phyloP scores from a whole-genome alignment of 2,888 invertebrate genomes.

The Noctua fimbriata region DNA sequence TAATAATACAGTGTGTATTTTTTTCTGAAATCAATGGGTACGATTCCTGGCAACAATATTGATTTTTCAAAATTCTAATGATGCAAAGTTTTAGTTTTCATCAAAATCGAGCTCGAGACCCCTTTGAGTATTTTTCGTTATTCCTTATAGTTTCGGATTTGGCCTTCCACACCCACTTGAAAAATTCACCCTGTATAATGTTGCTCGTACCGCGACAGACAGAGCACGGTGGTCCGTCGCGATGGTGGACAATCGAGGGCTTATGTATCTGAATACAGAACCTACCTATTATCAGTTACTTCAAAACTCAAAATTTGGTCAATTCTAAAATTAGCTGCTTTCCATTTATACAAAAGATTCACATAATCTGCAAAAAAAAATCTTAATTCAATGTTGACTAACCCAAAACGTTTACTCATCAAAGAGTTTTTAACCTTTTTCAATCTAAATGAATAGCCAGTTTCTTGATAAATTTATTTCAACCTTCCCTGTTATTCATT shows the following conservation, averaged over 20 bases:
- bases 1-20: too few species aligned
- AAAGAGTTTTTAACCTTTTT: neutral
- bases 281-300: neutral
- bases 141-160: too few species aligned
- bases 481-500: neutral
- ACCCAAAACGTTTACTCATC: neutral
- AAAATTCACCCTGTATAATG: too few species aligned
- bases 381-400: neutral
- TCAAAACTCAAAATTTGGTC: neutral
- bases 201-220: too few species aligned
- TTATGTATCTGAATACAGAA: neutral
- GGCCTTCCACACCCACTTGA: too few species aligned
- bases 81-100: too few species aligned
- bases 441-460: neutral
- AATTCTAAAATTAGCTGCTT: neutral
- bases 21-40: too few species aligned
- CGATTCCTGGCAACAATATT: too few species aligned
- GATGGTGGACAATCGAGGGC: neutral
- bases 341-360: neutral
- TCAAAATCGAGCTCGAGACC: too few species aligned
- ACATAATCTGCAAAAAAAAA: neutral
- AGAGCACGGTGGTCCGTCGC: too few species aligned
- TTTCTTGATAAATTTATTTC: slow-evolving; percentile 1
- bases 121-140: too few species aligned
- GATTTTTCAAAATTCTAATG: too few species aligned